Evolutionary conservation across 2,888 invertebrate species (phyloP).

Genomic region (Stictocephala bisonia): DNA sequence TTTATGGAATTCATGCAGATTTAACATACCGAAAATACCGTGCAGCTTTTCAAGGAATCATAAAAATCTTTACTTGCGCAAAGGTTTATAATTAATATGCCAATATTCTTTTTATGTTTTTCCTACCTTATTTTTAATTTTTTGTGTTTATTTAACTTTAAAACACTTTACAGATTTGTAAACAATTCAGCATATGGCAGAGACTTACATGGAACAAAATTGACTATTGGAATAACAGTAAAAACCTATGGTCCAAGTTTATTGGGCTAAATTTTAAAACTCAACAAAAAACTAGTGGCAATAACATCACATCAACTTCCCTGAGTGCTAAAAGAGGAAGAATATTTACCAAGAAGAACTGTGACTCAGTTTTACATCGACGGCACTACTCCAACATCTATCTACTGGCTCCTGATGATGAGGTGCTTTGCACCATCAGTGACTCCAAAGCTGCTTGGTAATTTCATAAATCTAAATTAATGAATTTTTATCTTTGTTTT

Average conservation of each 20-base stretch:
- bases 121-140: too few species aligned
- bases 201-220: neutral
- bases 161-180: neutral
- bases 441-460: conserved; percentile 81
- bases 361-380: conserved; percentile 65
- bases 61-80: too few species aligned
- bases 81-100: too few species aligned
- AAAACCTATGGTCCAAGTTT: neutral
- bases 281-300: conserved; percentile 43
- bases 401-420: conserved; percentile 81
- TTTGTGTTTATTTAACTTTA: too few species aligned
- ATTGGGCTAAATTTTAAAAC: conserved; percentile 36
- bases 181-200: neutral
- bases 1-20: too few species aligned
- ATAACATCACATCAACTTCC: conserved; percentile 37
- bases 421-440: conserved; percentile 80
- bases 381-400: conserved; percentile 83
- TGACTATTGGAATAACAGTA: conserved; percentile 11
- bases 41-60: too few species aligned
- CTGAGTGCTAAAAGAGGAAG: neutral
- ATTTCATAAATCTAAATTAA: too few species aligned
- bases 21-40: too few species aligned
- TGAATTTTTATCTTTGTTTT: too few species aligned
- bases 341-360: conserved; percentile 52
- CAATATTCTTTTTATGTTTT: too few species aligned